Base-by-base conservation (phyloP, 2,797 vertebrate genomes). In the Uromys caudimaculatus region DNA sequence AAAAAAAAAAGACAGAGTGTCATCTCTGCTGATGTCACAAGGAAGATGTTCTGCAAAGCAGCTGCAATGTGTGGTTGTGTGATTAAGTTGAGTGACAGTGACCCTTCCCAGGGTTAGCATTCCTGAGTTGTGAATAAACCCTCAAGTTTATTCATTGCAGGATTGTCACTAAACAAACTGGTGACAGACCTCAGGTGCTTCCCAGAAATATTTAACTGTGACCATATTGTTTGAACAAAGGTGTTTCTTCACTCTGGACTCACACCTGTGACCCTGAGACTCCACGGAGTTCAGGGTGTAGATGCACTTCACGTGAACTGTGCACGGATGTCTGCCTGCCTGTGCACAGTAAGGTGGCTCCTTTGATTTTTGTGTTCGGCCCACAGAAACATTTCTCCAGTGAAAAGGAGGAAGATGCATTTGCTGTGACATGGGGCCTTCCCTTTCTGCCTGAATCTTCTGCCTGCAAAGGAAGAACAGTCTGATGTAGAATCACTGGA, bases 291-390 rank as follows among this genome's bases (percentile, higher is more conserved):
- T 93, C 47, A 85, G 82, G 52, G 89, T 0, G 13, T 89, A 89
- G 91, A 96, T 89, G 50, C 13, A 71, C 90, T 92, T 90, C 88
- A 94, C 84, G 92, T 79, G 95, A 23, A 77, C 21, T 62, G 69
- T 79, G 32, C 93, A 64, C 14, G 19, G 84, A 91, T 78, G 52
- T 76, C 88, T n/a, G 79, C 69, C 24, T 64, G 78, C 76, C 29
- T 69, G 60, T 77, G 38, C 81, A 56, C 23, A 19, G 73, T 60
- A 75, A 83, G 92, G 91, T 94, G 88, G 81, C 86, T 89, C 58
- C 27, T 95, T 95, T 95, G 79, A 97, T 93, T 96, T 93, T 90
- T 91, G 62, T 24, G 76, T 71, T 85, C 87, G 91, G 94, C 84
- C 92, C 56, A 93, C 87, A 77, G 19, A 82, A 93, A 82, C 79